phyloP scores from a whole-genome alignment of 2,113 vertebrate species.

The Eudyptes chrysolophus region DNA sequence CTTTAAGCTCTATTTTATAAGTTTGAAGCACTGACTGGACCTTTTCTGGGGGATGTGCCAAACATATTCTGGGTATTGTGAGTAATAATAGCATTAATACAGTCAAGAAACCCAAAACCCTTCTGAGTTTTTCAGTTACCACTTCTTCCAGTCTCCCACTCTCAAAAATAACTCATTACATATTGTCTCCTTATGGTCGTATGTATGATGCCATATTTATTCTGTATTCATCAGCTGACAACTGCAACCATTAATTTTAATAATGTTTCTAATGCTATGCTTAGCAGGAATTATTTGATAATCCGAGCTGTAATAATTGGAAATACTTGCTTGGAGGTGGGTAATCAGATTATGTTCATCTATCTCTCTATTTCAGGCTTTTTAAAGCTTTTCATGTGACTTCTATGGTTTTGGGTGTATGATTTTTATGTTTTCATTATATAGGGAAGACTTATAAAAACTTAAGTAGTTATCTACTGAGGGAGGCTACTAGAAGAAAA shows the following conservation, averaged over 20 bases:
- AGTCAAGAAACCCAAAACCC: background rate
- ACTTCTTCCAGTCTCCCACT: background rate
- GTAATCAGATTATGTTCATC: background rate
- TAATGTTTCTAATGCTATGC: background rate
- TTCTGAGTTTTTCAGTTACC: background rate
- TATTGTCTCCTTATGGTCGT: background rate
- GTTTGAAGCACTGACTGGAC: background rate
- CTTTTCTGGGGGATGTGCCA: background rate
- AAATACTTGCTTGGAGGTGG: background rate
- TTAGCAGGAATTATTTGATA: background rate
- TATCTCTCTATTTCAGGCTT: background rate
- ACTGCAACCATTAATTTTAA: background rate
- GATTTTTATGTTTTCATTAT: background rate
- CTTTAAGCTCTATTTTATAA: background rate
- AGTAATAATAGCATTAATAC: background rate
- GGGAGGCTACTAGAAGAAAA: background rate
- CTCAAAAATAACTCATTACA: background rate
- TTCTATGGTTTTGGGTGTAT: background rate
- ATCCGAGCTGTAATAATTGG: background rate
- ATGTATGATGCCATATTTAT: background rate
- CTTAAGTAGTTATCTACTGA: background rate
- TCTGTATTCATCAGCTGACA: background rate
- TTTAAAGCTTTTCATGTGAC: background rate
- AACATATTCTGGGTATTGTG: background rate
- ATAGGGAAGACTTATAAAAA: background rate